Evolutionary conservation across 2,888 invertebrate genomes (phyloP), one percentile per base, ranked within the genome.

Genomic region (Digitonthophagus gazella): DNA sequence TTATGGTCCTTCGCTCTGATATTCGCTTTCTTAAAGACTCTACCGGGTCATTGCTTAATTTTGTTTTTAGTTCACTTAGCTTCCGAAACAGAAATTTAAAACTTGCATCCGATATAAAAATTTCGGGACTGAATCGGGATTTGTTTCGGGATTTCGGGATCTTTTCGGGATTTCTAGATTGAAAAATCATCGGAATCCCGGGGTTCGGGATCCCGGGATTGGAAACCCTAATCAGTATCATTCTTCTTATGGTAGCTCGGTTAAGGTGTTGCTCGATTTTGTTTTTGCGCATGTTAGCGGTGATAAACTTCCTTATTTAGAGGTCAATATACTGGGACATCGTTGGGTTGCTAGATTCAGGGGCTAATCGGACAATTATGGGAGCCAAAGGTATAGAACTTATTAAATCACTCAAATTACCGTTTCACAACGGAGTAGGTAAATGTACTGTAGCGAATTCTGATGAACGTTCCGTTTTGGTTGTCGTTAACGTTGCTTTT

Each of bases 331-430:
- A 22, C 70, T 69, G 58, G 71, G 67, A 15, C 44, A 28, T 1
- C 16, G 58, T 71, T 3, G 71, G 69, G 15, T 28, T 73, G 5
- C 56, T 73, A 58, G 71, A 73, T 63, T 69, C 71, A 14, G 73
- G 73, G n/a, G 71, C 71, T n/a, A 67, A 63, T 15, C 66, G 64
- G 22, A 73, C 72, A 2, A 68, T 73, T 3, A 55, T 69, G 2
- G 69, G 68, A 2, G 58, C 15, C 58, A 18, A 14, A 1, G 72
- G 72, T 16, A 68, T 68, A 61, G 14, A 66, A n/a, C n/a, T 66
- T 5, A 55, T 72, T 15, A 20, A 61, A 54, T 28, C 5, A 5
- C 66, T 69, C 4, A 54, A 54, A 2, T 58, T 67, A 15, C 44
- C 3, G 22, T 1, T 58, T 0, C 1, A n/a, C 11, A 3, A n/a